Evolutionary conservation across 2,888 invertebrate genomes (phyloP).

Genomic region (Harpalus rubripes): DNA sequence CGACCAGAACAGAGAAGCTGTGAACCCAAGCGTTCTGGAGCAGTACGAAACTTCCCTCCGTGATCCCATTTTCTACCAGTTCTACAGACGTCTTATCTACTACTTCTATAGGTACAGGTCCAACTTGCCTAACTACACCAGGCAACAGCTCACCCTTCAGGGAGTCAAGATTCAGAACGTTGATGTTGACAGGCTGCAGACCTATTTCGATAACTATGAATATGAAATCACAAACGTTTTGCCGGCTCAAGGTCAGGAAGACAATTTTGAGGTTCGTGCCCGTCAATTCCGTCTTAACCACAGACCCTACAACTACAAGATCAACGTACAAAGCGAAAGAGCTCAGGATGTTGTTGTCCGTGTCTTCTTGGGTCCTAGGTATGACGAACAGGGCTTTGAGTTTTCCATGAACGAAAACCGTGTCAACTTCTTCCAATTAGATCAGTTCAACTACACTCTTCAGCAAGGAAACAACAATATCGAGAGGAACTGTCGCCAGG

Average conservation of each 20-base stretch:
- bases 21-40: constrained; percentile 75
- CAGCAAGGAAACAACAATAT: constrained; percentile 83
- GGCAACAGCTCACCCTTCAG: constrained; percentile 69
- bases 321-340: constrained; percentile 81
- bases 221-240: constrained; percentile 28
- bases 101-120: constrained; percentile 60
- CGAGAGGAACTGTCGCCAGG: constrained; percentile 77
- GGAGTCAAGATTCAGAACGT: constrained; percentile 69
- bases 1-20: constrained; percentile 77
- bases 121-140: constrained; percentile 71
- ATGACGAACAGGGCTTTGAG: constrained; percentile 80
- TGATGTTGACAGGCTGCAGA: constrained; percentile 69
- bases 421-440: constrained; percentile 83
- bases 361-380: constrained; percentile 85
- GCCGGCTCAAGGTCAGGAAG: constrained; percentile 4
- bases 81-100: constrained; percentile 42
- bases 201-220: constrained; percentile 40
- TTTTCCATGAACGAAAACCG: constrained; percentile 81
- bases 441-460: constrained; percentile 81
- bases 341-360: constrained; percentile 82
- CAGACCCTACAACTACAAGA: constrained; percentile 81
- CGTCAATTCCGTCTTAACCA: constrained; percentile 83
- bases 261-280: neutral
- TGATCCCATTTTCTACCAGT: constrained; percentile 43
- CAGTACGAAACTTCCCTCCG: constrained; percentile 41